These are phyloP conservation scores for Dinocampus coccinellae DNA, from an alignment of 2,888 invertebrate genomes.

Conservation along the genomic window DNA sequence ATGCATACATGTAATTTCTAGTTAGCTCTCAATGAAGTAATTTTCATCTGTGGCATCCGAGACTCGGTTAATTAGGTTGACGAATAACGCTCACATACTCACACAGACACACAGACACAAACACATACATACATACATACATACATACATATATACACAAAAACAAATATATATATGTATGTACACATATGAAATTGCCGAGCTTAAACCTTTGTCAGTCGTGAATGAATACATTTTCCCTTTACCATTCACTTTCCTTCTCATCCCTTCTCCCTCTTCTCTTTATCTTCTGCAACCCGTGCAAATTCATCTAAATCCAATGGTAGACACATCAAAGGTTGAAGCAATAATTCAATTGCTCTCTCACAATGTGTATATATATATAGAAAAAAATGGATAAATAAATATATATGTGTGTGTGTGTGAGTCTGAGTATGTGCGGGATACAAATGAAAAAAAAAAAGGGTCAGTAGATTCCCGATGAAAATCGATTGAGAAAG, in stretches of 20 bases:
- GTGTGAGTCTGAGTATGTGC: too few relatives aligned
- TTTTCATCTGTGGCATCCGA: constrained; percentile 29
- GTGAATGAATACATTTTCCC: constrained; percentile 15
- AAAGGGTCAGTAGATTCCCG: too few relatives aligned
- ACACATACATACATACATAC: too few relatives aligned
- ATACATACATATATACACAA: too few relatives aligned
- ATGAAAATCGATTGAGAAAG: too few relatives aligned
- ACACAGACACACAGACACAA: too few relatives aligned
- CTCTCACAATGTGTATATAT: neutral
- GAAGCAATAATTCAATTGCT: neutral
- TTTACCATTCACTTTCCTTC: neutral
- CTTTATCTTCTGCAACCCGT: neutral
- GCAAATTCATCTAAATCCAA: neutral
- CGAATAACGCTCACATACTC: constrained; percentile 20
- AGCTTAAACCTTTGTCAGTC: constrained; percentile 20
- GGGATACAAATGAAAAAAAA: too few relatives aligned
- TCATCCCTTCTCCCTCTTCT: neutral
- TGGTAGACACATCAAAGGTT: neutral
- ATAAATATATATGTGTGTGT: neutral
- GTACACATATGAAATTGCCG: constrained; percentile 19
- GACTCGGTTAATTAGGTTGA: constrained; percentile 32
- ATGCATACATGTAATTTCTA: constrained; percentile 12
- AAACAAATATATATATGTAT: too few relatives aligned
- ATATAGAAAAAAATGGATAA: neutral
- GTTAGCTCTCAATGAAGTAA: constrained; percentile 26